These are phyloP conservation scores for Crocidura indochinensis DNA, from an alignment of 2,797 vertebrate species.

Conservation along the genomic window DNA sequence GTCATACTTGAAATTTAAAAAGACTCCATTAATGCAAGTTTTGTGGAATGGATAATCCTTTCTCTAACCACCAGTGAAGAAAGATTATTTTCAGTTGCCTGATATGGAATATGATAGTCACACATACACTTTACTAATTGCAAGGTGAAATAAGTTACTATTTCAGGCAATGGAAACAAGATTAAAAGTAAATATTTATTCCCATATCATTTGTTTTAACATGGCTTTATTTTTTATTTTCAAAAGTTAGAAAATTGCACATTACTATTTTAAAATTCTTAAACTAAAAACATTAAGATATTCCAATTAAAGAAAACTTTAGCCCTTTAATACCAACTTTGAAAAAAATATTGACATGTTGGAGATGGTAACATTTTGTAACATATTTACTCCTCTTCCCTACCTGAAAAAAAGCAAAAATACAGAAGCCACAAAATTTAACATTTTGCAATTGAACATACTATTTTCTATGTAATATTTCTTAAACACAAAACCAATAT, in stretches of 20 bases:
- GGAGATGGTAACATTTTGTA: slow-evolving; percentile 50
- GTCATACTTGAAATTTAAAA: slow-evolving; percentile 67
- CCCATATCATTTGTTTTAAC: slow-evolving; percentile 52
- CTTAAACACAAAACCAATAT: slow-evolving; percentile 3
- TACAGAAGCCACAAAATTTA: slow-evolving; percentile 29
- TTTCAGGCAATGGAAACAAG: slow-evolving; percentile 40
- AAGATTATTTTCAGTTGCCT: slow-evolving; percentile 35
- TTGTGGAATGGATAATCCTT: slow-evolving; percentile 63
- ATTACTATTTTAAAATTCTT: slow-evolving; percentile 58
- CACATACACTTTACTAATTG: slow-evolving; percentile 45
- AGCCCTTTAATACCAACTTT: slow-evolving; percentile 34
- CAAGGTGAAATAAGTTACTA: slow-evolving; percentile 44
- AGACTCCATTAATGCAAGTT: slow-evolving; percentile 58
- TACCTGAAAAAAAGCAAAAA: slow-evolving; percentile 62
- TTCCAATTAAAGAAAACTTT: slow-evolving; percentile 51
- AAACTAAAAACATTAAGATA: slow-evolving; percentile 5
- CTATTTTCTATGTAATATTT: slow-evolving; percentile 4
- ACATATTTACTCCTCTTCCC: slow-evolving; percentile 35
- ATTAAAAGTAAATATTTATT: slow-evolving; percentile 65
- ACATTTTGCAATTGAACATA: slow-evolving; percentile 46
- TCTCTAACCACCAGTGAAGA: slow-evolving; percentile 29
- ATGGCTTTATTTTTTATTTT: slow-evolving; percentile 63
- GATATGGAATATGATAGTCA: slow-evolving; percentile 56
- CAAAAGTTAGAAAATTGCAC: slow-evolving; percentile 64
- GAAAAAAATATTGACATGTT: background rate